Evolutionary conservation across 2,113 vertebrate species (phyloP), one percentile per base, ranked within the genome.

Genomic region (Herpailurus yagouaroundi): DNA sequence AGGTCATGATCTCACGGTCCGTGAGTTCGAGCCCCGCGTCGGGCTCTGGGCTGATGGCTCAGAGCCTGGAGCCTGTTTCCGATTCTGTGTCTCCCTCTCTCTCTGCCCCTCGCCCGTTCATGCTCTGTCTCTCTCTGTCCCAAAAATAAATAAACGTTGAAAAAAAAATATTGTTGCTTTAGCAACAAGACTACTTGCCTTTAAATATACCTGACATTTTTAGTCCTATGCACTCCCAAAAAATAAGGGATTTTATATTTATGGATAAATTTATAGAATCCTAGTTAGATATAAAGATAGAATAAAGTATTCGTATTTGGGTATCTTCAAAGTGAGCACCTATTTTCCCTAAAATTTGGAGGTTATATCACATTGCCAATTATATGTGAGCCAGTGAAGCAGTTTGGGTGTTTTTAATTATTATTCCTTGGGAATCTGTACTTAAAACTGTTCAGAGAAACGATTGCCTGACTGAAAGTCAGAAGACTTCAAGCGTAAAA

Each of bases 361-460:
- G 25, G 31, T 50, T 79, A 13, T 23, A 64, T 94, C 85, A 55
- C 12, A 66, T 73, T 77, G 41, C 5, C 76, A 93, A 55, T 94
- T 76, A 89, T 48, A 45, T 95, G 6, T 57, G 92, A 74, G 93
- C 9, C 29, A 85, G 50, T 52, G n/a, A 81, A 95, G 18, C 21
- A 85, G 21, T 50, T 73, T 64, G n/a, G 7, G 8, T 68, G 21
- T 8, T 63, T 73, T 76, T 10, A 38, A 50, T 81, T 93, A 82
- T 81, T 81, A 86, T 86, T 95, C 25, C 38, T 94, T 94, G 45
- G 41, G 33, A 84, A 69, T 81, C 4, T 89, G 29, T 89, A 6
- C 71, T 71, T 89, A 89, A 93, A 93, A 81, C 7, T 84, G 33
- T 83, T 83, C 48, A 74, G 69, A 95, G 33, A 96, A 95, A 64